Evolutionary conservation across 2,797 vertebrate genomes (phyloP), one percentile per base, ranked within the genome.

Genomic region (Xerus rutilus): DNA sequence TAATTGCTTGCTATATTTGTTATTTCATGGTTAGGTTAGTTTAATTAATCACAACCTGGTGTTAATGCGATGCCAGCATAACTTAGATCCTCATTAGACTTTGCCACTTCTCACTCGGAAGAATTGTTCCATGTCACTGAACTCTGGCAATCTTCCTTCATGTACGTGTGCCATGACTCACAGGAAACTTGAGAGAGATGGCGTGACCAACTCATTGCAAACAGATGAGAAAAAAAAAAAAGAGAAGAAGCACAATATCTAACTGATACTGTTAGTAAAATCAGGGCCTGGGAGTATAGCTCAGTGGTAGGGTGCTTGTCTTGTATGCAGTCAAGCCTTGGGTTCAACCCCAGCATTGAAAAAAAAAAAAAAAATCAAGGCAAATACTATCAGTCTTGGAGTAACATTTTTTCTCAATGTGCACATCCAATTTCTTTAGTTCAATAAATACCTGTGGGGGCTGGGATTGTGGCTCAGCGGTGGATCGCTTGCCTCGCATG

Each of bases 21-120:
- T 23, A 21, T 82, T 93, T 74, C 67, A 54, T 12, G 64, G 32
- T 70, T 67, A 59, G 78, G 72, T 89, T 85, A 85, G 72, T 93
- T 74, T 90, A 84, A 93, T 45, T 94, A 54, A 78, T 69, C 83
- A 67, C 72, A 96, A 81, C 12, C 45, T 64, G 43, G 52, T 91
- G 59, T 70, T 91, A 88, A 76, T 76, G 45, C 79, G 67, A 84
- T 49, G 45, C 30, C 10, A 4, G 5, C 12, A 35, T 54, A 59
- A 52, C 57, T 94, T 78, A n/a, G 30, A 88, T 52, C 47, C 30
- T 28, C 49, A 49, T 43, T 43, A 85, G 73, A 88, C 62, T 67
- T 49, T 64, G 21, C 54, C 20, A 30, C 49, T 74, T 88, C 77
- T 79, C 64, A 35, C 49, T 70, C 32, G 49, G 45, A 35, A 18